phyloP scores from a whole-genome alignment of 2,113 vertebrate genomes.

The Cardinalis cardinalis region DNA sequence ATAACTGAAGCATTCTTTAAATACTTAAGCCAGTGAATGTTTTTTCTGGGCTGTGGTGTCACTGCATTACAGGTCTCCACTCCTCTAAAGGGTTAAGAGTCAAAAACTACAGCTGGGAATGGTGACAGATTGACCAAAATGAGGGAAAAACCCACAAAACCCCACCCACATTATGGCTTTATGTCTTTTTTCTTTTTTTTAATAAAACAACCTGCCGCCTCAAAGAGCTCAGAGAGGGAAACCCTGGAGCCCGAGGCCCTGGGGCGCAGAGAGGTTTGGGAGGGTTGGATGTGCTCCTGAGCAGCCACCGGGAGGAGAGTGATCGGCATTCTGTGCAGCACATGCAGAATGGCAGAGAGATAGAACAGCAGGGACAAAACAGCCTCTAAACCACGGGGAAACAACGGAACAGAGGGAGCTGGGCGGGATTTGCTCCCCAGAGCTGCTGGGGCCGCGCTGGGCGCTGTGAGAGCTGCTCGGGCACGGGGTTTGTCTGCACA shows the following conservation, averaged over 20 bases:
- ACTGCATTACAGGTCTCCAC: not conserved
- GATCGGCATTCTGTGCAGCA: not conserved
- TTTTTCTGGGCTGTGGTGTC: not conserved
- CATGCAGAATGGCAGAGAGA: not conserved
- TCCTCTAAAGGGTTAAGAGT: not conserved
- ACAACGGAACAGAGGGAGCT: not conserved
- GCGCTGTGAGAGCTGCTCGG: not conserved
- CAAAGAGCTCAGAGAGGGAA: not conserved
- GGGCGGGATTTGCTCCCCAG: not conserved
- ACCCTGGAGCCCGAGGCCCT: not conserved
- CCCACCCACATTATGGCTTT: not conserved
- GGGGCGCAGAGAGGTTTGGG: not conserved
- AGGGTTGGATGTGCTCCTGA: not conserved
- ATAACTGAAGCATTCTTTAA: not conserved
- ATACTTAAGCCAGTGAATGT: not conserved
- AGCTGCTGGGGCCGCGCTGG: not conserved
- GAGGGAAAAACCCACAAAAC: accelerated
- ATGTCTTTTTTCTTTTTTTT: not conserved
- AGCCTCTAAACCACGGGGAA: not conserved
- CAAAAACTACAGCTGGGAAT: not conserved
- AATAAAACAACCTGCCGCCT: not conserved
- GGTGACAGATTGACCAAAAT: not conserved
- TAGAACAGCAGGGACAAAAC: not conserved
- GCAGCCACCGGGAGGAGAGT: not conserved
- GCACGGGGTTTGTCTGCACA: not conserved